Conservation (phyloP, 2,888 invertebrate genomes). For the Brassicogethes aeneus region DNA sequence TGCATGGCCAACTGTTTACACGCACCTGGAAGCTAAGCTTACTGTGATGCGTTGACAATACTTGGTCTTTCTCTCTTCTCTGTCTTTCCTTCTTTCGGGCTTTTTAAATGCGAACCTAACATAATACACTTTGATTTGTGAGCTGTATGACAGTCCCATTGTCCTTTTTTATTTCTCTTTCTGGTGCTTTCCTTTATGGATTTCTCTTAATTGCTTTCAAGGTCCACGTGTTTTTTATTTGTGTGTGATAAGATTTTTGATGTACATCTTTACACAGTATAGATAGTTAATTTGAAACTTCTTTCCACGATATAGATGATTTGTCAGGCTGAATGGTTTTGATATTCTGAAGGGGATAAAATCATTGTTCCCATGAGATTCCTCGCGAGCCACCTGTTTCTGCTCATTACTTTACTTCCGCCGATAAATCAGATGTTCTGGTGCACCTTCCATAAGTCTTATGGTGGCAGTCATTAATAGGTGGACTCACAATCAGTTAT, state of each 20-base stretch:
- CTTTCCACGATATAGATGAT: neutral
- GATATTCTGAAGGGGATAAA: too few relatives aligned
- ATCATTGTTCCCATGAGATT: neutral
- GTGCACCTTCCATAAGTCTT: too few relatives aligned
- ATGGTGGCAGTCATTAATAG: too few relatives aligned
- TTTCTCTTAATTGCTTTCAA: neutral
- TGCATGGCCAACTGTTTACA: slow-evolving; percentile 7
- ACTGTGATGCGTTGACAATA: slow-evolving; percentile 6
- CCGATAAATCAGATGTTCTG: slow-evolving; percentile 33
- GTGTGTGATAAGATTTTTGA: too few relatives aligned
- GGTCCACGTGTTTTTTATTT: neutral
- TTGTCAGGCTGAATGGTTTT: too few relatives aligned
- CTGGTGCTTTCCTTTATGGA: neutral
- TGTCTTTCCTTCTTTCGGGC: neutral
- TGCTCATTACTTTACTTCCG: slow-evolving; percentile 38
- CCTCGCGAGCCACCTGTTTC: slow-evolving; percentile 34
- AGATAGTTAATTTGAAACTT: neutral
- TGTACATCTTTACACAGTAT: neutral
- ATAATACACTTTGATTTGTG: neutral
- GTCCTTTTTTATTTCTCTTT: neutral
- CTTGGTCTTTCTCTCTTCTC: slow-evolving; percentile 1
- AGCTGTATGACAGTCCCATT: neutral
- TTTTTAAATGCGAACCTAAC: too few relatives aligned
- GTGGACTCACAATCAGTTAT: too few relatives aligned
- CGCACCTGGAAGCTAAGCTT: slow-evolving; percentile 4